Percentiles rank a stretch among this genome's conserved stretches.
Evolutionary conservation across 2,797 vertebrate species (phyloP).

Genomic region (Geotrypetes seraphini): DNA sequence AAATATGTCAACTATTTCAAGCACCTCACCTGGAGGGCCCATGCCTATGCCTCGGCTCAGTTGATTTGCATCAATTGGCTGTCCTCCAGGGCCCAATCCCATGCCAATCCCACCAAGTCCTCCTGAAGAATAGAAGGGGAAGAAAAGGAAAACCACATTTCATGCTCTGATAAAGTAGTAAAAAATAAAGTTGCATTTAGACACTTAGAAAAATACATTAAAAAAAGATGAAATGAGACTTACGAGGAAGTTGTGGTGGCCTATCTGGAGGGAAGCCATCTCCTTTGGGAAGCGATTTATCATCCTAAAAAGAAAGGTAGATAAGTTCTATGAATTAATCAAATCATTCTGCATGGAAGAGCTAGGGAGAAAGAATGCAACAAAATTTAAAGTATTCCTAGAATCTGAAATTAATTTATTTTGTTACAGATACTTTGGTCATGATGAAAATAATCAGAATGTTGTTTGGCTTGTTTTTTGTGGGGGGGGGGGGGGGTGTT

Average conservation of each 20-base stretch:
- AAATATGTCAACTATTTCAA: too few species aligned
- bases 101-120: conserved; percentile 90
- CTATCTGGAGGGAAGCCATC: conserved; percentile 88
- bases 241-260: conserved; percentile 83
- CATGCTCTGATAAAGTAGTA: not conserved
- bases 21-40: conserved; percentile 76
- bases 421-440: too few species aligned
- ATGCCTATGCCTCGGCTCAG: conserved; percentile 84
- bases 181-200: conserved; percentile 15
- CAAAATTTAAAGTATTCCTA: too few species aligned
- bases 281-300: conserved; percentile 87
- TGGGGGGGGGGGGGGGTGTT: too few species aligned
- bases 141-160: not conserved
- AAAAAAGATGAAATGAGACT: conserved; percentile 38
- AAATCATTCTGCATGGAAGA: too few species aligned
- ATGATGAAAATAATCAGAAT: too few species aligned
- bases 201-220: not conserved
- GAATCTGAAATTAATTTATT: too few species aligned
- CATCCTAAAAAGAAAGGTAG: conserved; percentile 62
- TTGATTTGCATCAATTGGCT: conserved; percentile 88
- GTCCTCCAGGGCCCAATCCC: conserved; percentile 89
- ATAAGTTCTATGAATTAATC: too few species aligned
- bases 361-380: too few species aligned
- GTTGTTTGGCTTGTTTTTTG: too few species aligned
- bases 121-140: conserved; percentile 62